Base-by-base conservation (phyloP, 1,140 invertebrate genomes). In the Drosophila guanche region DNA sequence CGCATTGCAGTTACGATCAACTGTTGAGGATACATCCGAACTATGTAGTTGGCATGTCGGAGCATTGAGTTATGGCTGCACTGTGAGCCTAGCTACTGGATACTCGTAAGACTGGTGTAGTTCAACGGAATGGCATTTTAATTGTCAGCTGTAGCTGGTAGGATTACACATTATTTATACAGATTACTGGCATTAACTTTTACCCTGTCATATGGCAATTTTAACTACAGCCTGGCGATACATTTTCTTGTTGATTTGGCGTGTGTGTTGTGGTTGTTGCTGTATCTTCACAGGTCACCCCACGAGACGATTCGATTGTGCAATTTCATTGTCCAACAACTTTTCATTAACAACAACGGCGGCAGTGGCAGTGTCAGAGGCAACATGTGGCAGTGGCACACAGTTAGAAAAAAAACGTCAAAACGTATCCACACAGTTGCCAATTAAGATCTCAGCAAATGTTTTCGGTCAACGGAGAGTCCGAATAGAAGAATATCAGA, bases 301-400 rank as follows among this genome's bases (percentile, higher is more conserved):
- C 33, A 66, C 60, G 53, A 58, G 23, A 52, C 53, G 52, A 55
- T 37, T 12, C 63, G 48, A 78, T 86, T 86, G 79, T 86, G 81
- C 81, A 86, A 86, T 74, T 47, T 62, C 73, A 81, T 86, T 88
- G 83, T 88, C 84, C 74, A 48, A 47, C 47, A 43, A 70, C 68
- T 80, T 86, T 86, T 86, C 81, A 86, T 86, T 81, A 86, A 86
- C 79, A 86, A 86, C 79, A 83, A 81, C 51, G 54, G 48, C 55
- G 62, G 25, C 61, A 62, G 50, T 37, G 50, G 50, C 50, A 52
- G 50, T 8, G 50, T 29, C 60, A 57, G 12, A 37, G 33, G 10
- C 55, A 25, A 52, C 50, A 37, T 40, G 50, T n/a, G 50, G 29
- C 29, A 52, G 50, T 4, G 50, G 50, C 60, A 20, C 16, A 20